These are phyloP conservation scores for Teleogryllus oceanicus DNA, from an alignment of 2,888 invertebrate genomes.

Conservation along the genomic window DNA sequence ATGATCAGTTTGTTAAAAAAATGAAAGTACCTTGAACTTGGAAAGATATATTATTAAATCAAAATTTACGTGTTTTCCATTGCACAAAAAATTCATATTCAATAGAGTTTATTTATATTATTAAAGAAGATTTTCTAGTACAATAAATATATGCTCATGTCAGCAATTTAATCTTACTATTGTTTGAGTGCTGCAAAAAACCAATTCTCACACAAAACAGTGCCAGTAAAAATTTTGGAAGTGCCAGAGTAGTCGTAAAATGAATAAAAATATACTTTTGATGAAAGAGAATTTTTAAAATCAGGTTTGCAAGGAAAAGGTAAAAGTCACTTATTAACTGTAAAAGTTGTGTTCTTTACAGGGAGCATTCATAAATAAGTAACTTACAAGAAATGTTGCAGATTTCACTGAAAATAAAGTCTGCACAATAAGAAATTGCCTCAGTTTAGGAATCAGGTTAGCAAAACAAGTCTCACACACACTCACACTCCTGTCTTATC, in stretches of 20 bases:
- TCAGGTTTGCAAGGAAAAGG: too few species aligned
- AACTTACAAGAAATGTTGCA: conserved; percentile 6
- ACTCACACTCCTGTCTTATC: not conserved
- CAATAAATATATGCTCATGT: conserved; percentile 19
- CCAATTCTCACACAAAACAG: conserved; percentile 4
- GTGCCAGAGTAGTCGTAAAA: not conserved
- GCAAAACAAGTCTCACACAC: not conserved
- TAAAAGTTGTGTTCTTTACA: not conserved
- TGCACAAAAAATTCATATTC: too few species aligned
- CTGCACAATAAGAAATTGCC: conserved; percentile 4
- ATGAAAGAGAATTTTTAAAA: not conserved
- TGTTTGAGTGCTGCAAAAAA: conserved; percentile 21
- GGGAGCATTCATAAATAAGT: not conserved
- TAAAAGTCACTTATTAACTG: not conserved
- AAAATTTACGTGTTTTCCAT: too few species aligned
- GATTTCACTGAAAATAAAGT: conserved; percentile 1
- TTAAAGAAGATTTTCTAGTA: not conserved
- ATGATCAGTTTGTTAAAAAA: too few species aligned
- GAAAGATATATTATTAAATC: too few species aligned
- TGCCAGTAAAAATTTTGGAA: not conserved
- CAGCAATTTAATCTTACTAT: not conserved
- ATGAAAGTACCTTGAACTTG: too few species aligned
- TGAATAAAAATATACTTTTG: conserved; percentile 12
- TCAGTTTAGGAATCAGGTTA: conserved; percentile 11
- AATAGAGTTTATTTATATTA: not conserved